Evolutionary conservation across 2,797 vertebrate species (phyloP), one percentile per base, ranked within the genome.

Genomic region (Neopelma chrysocephalum): DNA sequence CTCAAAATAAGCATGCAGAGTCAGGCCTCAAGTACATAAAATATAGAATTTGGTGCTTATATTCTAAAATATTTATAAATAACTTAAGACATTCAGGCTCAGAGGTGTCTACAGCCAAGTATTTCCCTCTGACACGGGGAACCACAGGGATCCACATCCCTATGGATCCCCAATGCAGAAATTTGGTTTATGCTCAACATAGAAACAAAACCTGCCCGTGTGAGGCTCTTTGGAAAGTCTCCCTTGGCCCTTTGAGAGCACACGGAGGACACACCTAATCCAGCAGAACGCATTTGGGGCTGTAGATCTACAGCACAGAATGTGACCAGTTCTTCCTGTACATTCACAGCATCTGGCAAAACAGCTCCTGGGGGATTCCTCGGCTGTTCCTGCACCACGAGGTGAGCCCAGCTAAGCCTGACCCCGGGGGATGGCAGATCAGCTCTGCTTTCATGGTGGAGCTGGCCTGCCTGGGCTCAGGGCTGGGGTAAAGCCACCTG

Each of bases 61-160:
- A 82, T 64, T 87, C 50, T 40, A 94, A 94, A 87, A 77, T 78
- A 80, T 70, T 73, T 79, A 92, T 89, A 89, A 97, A 95, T 96
- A 96, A 96, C 51, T 96, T 93, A 66, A 93, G 91, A 96, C 90
- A 95, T 85, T 93, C 93, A 85, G 83, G 68, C 83, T 95, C 87
- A 92, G 87, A 93, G 80, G 78, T 1, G 6, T 13, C 61, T 9
- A 42, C 25, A 81, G 83, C 83, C 6, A 2, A 31, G 58, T 14
- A 58, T n/a, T 71, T 72, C 77, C 75, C 70, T 81, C 48, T 71
- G 58, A 45, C 71, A 43, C 2, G 1, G 71, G 66, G 91, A 91
- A 61, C 32, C 10, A 11, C 47, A 26, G 51, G 56, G 80, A 81
- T 15, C 48, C 69, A 27, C 68, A 53, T 5, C 65, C 71, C 62